phyloP scores from a whole-genome alignment of 2,113 vertebrate genomes.

The Periophthalmus modestus region DNA sequence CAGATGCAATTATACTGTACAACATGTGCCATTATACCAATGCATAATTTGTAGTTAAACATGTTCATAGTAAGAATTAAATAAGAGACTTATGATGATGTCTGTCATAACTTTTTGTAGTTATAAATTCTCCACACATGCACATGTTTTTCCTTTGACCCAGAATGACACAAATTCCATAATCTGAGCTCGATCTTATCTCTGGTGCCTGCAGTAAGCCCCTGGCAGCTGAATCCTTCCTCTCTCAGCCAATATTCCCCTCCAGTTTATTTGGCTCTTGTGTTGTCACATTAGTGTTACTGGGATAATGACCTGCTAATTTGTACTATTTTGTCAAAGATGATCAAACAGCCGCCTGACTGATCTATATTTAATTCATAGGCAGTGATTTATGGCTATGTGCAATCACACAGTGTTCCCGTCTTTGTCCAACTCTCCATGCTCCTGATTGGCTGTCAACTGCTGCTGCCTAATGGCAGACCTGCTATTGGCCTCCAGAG shows the following conservation, averaged over 20 bases:
- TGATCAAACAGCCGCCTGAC: conserved; percentile 42
- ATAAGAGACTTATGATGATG: conserved; percentile 8
- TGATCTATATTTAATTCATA: conserved; percentile 37
- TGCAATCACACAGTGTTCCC: conserved; percentile 4
- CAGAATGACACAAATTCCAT: conserved; percentile 55
- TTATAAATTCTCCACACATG: conserved; percentile 37
- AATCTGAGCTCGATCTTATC: conserved; percentile 54
- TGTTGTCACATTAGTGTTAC: conserved; percentile 42
- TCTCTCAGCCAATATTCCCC: conserved; percentile 16
- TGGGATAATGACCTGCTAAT: conserved; percentile 44
- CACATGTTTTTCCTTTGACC: conserved; percentile 47
- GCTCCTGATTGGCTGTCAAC: conserved; percentile 32
- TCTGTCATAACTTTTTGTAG: conserved; percentile 23
- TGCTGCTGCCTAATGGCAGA: conserved; percentile 51
- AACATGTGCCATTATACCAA: not conserved
- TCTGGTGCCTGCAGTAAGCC: conserved; percentile 39
- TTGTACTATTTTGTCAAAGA: conserved; percentile 59
- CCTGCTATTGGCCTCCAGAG: conserved; percentile 59
- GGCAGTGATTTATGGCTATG: conserved; percentile 14
- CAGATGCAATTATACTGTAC: not conserved
- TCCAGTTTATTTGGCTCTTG: conserved; percentile 50
- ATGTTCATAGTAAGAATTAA: not conserved
- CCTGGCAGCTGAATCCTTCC: conserved; percentile 42
- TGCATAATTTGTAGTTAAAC: not conserved
- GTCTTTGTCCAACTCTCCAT: conserved; percentile 31